Base-by-base conservation (phyloP, 2,113 vertebrate genomes). In the Candoia aspera region DNA sequence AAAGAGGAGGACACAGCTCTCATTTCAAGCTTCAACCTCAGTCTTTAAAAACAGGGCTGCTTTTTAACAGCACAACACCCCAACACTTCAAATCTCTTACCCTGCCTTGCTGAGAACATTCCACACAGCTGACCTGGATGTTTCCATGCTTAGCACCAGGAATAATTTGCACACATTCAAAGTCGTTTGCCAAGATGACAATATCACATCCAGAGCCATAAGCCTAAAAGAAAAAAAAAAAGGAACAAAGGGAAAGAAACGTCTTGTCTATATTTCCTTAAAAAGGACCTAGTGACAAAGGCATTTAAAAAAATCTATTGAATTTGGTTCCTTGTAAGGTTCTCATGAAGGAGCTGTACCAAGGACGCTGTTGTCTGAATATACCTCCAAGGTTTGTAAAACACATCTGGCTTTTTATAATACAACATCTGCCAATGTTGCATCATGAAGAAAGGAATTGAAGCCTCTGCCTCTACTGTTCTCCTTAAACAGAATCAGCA, bases 91-190 rank as follows among this genome's bases (percentile, higher is more conserved):
- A 93, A 96, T 79, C 94, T 95, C 98, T 99, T 98, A 99, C 99
- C 98, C 99, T 97, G 97, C 99, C 99, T 95, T 99, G 98, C 92
- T 98, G 98, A 90, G 99, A 99, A 92, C 99, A 99, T 96, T 99
- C 99, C 98, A 99, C 99, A 94, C 99, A 99, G 96, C 99, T 99
- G 97, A 99, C 99, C 97, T 99, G 99, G 95, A 99, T 99, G 97
- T 99, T 99, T 93, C 99, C 99, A 98, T 99, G 98, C 96, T 99
- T 99, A 98, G 99, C 99, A 97, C 99, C 99, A 0, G 99, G 99
- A 97, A 99, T 99, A 96, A 99, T 99, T 96, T 99, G 99, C 90
- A 99, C 99, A 97, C 99, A 99, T 97, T 99, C 99, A 95, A 99
- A 99, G 97, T 99, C 98, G 95, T 98, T 98, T 84, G 99, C 98